Percentiles rank a stretch among this genome's conserved stretches.
Evolutionary conservation across 1,140 invertebrate species (phyloP).

Genomic region (Lepidurus couesii): DNA sequence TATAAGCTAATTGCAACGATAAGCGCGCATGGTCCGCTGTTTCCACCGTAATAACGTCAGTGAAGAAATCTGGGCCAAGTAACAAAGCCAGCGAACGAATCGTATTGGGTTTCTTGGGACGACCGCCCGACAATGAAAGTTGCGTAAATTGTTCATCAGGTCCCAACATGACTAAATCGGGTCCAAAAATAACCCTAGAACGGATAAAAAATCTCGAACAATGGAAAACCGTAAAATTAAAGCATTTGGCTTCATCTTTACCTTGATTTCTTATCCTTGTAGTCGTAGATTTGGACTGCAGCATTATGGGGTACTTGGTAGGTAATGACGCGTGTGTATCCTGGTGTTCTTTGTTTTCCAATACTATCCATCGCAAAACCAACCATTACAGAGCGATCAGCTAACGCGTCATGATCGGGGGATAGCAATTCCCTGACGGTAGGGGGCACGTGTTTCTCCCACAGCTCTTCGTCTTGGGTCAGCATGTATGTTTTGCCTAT

Average conservation of each 20-base stretch:
- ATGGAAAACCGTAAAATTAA: background rate
- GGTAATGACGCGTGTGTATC: slow-evolving; percentile 47
- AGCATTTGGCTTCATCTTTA: slow-evolving; percentile 35
- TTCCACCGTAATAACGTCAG: slow-evolving; percentile 51
- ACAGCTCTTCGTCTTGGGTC: slow-evolving; percentile 52
- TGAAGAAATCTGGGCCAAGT: slow-evolving; percentile 52
- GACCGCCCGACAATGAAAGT: slow-evolving; percentile 49
- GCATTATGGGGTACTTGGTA: slow-evolving; percentile 53
- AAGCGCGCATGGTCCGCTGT: slow-evolving; percentile 52
- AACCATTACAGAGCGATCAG: slow-evolving; percentile 43
- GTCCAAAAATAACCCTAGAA: slow-evolving; percentile 50
- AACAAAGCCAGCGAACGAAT: slow-evolving; percentile 50
- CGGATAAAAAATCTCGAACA: background rate
- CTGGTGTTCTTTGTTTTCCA: slow-evolving; percentile 35
- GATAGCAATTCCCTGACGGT: slow-evolving; percentile 46
- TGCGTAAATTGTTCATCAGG: slow-evolving; percentile 55
- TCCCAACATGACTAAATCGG: slow-evolving; percentile 53
- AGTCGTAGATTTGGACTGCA: slow-evolving; percentile 53
- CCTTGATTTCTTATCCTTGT: slow-evolving; percentile 51
- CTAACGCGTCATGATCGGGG: slow-evolving; percentile 45
- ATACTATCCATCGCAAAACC: background rate
- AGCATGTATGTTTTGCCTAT: slow-evolving; percentile 52
- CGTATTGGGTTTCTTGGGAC: slow-evolving; percentile 50
- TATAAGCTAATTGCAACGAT: slow-evolving; percentile 50
- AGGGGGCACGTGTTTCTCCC: slow-evolving; percentile 48